A percentile compares a stretch with the other conserved stretches of the same genome.
phyloP scores from a whole-genome alignment of 2,888 invertebrate species.

The Andrena hattorfiana region DNA sequence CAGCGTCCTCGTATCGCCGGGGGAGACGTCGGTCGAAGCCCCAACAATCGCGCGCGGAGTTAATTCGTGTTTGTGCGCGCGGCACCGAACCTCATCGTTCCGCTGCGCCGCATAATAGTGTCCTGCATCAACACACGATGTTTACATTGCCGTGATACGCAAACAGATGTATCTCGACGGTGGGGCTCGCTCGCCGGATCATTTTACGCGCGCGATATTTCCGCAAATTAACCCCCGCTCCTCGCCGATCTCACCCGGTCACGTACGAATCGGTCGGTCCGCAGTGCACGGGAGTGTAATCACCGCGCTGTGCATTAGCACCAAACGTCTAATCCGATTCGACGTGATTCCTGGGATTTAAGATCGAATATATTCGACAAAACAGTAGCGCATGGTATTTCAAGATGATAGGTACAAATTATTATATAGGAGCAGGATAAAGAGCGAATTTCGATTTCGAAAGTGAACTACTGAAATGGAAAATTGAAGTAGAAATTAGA shows the following conservation, averaged over 20 bases:
- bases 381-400: background rate
- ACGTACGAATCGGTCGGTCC: background rate
- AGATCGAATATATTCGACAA: background rate
- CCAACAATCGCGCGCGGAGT: conserved; percentile 38
- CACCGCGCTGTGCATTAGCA: no score
- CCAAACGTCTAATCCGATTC: no score
- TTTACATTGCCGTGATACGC: conserved; percentile 55
- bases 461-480: no score
- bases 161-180: conserved; percentile 46
- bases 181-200: conserved; percentile 42
- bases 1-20: background rate
- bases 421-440: no score
- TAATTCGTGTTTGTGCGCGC: conserved; percentile 53
- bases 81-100: conserved; percentile 29
- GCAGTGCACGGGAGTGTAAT: no score
- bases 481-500: no score
- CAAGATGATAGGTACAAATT: no score
- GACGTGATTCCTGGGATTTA: background rate
- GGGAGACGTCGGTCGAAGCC: conserved; percentile 33
- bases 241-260: background rate
- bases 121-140: conserved; percentile 55
- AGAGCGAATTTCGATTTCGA: background rate
- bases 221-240: conserved; percentile 32
- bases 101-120: conserved; percentile 46
- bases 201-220: conserved; percentile 51